Percentiles rank a stretch among this genome's conserved stretches.
Conservation (phyloP, 2,113 vertebrate genomes). For the human region GRCh38 chr14:37996501-37997000, state of each 20-base stretch:
- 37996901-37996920: slow-evolving; percentile 64
- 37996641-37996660: not conserved
- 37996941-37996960: slow-evolving; percentile 72
- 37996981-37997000: slow-evolving; percentile 80
- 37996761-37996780: not conserved
- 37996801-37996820: slow-evolving; percentile 19
- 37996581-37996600: not conserved
- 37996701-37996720: not conserved
- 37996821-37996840: slow-evolving; percentile 60
- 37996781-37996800: not conserved
- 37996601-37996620: not conserved
- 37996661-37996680: not conserved
- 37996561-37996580: not conserved
- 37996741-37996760: not conserved
- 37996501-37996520: not conserved
- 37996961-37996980: not conserved
- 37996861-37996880: slow-evolving; percentile 73
- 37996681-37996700: not conserved
- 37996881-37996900: slow-evolving; percentile 64
- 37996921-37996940: slow-evolving; percentile 59
- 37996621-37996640: not conserved
- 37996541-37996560: not conserved
- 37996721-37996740: not conserved
- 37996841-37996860: slow-evolving; percentile 84
- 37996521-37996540: not conserved